Conservation (phyloP, 1,140 invertebrate species). For the Cherax quadricarinatus region DNA sequence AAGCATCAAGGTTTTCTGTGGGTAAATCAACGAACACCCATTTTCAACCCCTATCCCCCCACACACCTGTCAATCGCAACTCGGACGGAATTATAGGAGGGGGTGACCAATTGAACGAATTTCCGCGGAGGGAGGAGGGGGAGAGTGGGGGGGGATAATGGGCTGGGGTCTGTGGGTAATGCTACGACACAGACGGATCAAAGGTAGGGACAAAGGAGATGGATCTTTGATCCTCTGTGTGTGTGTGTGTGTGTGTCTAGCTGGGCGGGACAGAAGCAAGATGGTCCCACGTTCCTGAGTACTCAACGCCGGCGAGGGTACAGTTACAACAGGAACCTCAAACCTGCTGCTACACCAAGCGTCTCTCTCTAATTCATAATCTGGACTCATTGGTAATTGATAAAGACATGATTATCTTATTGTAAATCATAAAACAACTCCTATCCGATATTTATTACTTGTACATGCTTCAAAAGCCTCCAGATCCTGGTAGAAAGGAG, state of each 20-base stretch:
- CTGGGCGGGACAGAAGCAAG: neutral
- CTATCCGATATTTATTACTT: no score
- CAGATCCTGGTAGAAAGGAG: no score
- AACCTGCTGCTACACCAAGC: neutral
- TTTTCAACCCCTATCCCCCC: no score
- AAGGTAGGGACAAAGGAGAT: neutral
- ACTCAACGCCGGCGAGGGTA: neutral
- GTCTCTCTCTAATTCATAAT: neutral
- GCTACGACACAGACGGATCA: slow-evolving; percentile 1
- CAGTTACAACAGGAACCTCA: neutral
- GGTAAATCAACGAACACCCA: no score
- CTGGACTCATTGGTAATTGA: neutral
- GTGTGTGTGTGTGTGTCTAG: neutral
- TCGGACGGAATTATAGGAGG: no score
- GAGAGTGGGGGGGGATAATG: neutral
- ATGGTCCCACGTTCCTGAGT: neutral
- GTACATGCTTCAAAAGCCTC: no score
- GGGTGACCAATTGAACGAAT: neutral
- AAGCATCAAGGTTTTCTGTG: no score
- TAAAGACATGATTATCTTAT: no score
- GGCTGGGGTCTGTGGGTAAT: neutral
- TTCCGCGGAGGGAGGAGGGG: no score
- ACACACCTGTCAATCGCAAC: no score
- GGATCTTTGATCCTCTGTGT: neutral
- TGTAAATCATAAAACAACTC: no score